phyloP scores from a whole-genome alignment of 2,113 vertebrate species.

The Ia io region DNA sequence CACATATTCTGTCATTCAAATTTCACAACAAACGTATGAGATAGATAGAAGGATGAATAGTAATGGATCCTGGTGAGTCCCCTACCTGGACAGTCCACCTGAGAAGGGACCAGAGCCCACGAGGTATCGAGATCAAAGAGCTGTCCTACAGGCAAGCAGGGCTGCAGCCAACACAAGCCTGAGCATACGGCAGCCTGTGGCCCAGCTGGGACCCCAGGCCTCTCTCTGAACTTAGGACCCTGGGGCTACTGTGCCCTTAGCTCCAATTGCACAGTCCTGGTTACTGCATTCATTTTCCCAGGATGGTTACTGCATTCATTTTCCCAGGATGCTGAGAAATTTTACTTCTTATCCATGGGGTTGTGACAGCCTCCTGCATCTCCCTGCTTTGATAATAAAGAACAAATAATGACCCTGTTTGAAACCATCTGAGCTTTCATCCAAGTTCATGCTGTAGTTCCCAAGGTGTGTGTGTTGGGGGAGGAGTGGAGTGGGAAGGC shows the following conservation, averaged over 20 bases:
- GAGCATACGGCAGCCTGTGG: background rate
- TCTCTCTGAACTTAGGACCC: background rate
- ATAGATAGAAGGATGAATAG: background rate
- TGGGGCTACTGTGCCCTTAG: background rate
- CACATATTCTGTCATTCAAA: background rate
- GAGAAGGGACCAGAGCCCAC: background rate
- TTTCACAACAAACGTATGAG: background rate
- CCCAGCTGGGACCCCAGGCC: too few relatives aligned
- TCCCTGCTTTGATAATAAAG: background rate
- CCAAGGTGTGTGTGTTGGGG: background rate
- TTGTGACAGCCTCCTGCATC: background rate
- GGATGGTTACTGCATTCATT: too few relatives aligned
- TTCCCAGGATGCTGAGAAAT: background rate
- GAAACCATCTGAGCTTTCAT: background rate
- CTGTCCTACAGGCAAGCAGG: background rate
- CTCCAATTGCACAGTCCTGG: background rate
- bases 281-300: too few relatives aligned
- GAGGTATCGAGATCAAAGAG: background rate
- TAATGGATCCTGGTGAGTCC: background rate
- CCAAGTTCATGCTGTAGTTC: background rate
- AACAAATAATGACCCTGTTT: background rate
- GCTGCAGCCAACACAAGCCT: too few relatives aligned
- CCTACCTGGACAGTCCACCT: background rate
- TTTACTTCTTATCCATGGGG: background rate
- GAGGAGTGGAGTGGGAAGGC: too few relatives aligned